These are phyloP conservation scores for Phyto melanocephala DNA, from an alignment of 2,888 invertebrate species.

Conservation along the genomic window DNA sequence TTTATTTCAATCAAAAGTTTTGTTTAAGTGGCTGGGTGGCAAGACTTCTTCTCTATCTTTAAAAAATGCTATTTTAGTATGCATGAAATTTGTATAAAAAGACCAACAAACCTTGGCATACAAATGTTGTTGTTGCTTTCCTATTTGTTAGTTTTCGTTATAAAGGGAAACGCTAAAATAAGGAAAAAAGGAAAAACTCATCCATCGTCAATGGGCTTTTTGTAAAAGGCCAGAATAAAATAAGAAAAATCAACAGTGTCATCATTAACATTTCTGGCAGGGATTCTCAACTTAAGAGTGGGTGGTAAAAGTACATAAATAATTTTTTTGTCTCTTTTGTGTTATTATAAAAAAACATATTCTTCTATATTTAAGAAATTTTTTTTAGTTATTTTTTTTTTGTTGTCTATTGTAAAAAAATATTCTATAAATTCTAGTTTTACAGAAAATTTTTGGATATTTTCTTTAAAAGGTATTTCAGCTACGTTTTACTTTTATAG, in stretches of 20 bases:
- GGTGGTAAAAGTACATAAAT: no score
- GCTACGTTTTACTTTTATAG: no score
- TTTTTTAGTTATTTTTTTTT: no score
- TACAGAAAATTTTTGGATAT: no score
- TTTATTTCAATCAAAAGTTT: slow-evolving; percentile 25
- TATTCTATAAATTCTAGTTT: no score
- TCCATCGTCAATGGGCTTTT: slow-evolving; percentile 30
- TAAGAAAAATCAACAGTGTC: slow-evolving; percentile 33
- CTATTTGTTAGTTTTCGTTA: not conserved
- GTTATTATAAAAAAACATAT: no score
- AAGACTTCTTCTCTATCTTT: not conserved
- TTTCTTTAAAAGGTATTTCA: no score
- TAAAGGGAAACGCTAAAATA: not conserved
- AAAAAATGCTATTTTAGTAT: not conserved
- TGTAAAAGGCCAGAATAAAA: slow-evolving; percentile 9
- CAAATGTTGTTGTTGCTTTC: slow-evolving; percentile 21
- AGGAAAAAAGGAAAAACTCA: not conserved
- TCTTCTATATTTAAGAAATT: no score
- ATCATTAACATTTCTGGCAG: slow-evolving; percentile 33
- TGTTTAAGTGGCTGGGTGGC: not conserved
- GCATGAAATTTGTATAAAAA: slow-evolving; percentile 1
- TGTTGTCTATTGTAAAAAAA: no score
- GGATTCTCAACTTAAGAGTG: no score
- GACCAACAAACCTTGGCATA: slow-evolving; percentile 47
- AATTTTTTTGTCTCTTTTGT: no score